Percentiles rank a stretch among this genome's conserved stretches.
phyloP scores from a whole-genome alignment of 2,888 invertebrate genomes.

The Falcaria lacertinaria region DNA sequence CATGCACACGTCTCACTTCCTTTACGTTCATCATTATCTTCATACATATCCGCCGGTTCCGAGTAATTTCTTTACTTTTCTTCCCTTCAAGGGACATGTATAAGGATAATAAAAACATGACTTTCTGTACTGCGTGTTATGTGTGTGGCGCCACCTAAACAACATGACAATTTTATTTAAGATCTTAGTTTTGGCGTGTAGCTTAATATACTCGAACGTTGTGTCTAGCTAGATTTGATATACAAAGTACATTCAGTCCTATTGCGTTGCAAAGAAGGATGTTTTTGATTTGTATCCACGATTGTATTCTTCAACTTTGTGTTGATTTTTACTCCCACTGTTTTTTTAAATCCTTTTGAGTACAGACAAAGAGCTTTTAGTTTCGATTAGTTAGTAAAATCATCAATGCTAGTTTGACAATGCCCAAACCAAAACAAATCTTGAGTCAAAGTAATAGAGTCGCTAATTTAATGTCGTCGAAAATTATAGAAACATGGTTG shows the following conservation, averaged over 20 bases:
- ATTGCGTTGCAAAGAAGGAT: not conserved
- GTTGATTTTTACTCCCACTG: too few relatives aligned
- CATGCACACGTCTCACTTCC: too few relatives aligned
- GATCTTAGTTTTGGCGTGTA: not conserved
- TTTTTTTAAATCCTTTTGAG: not conserved
- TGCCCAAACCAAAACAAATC: not conserved
- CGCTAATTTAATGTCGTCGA: conserved; percentile 1
- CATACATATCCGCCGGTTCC: too few relatives aligned
- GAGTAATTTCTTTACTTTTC: too few relatives aligned
- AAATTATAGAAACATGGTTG: conserved; percentile 11
- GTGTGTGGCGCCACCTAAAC: not conserved
- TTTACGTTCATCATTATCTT: too few relatives aligned
- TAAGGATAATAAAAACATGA: too few relatives aligned
- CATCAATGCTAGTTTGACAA: not conserved
- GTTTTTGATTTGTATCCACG: not conserved
- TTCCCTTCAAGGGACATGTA: too few relatives aligned
- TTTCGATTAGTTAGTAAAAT: not conserved
- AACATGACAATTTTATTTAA: not conserved
- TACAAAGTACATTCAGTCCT: not conserved
- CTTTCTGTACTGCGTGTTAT: not conserved
- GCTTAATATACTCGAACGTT: not conserved
- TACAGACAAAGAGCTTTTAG: not conserved
- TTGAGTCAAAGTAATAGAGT: not conserved
- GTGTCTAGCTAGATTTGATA: not conserved
- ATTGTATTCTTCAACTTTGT: too few relatives aligned